Conservation (phyloP, 2,113 vertebrate genomes). For the Brachypteracias leptosomus region DNA sequence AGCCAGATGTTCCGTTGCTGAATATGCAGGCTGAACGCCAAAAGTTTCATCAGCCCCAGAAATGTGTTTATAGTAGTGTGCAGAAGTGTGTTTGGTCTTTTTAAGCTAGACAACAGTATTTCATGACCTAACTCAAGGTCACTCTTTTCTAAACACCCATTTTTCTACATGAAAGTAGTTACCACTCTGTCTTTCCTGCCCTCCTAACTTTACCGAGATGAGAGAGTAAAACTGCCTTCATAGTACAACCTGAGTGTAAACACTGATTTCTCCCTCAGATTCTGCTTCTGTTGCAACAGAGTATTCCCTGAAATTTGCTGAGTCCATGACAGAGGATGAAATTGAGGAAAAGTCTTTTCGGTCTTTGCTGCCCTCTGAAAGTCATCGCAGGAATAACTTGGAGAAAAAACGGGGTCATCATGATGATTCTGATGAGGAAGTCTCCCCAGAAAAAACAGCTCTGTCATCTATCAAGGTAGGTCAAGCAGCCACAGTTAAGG, state of each 20-base stretch:
- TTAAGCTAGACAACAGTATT: background rate
- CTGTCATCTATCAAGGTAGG: constrained; percentile 79
- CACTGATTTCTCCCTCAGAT: constrained; percentile 65
- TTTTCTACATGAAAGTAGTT: background rate
- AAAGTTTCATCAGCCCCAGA: background rate
- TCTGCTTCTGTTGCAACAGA: constrained; percentile 87
- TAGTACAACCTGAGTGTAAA: background rate
- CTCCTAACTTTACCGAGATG: background rate
- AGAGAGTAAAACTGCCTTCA: background rate
- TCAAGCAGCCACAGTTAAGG: background rate
- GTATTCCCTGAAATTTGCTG: constrained; percentile 92
- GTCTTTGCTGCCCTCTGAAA: constrained; percentile 91
- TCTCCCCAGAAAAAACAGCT: constrained; percentile 69
- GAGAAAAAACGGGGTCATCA: constrained; percentile 83
- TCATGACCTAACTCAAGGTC: background rate
- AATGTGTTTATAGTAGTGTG: background rate
- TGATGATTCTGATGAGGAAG: constrained; percentile 90
- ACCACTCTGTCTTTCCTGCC: background rate
- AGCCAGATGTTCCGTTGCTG: background rate
- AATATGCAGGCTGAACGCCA: background rate
- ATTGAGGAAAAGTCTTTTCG: constrained; percentile 94
- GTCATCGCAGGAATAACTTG: constrained; percentile 88
- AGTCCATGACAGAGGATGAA: constrained; percentile 95
- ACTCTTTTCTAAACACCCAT: background rate
- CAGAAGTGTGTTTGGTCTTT: background rate